Evolutionary conservation across 2,888 invertebrate species (phyloP).

Genomic region (Coelopa pilipes): DNA sequence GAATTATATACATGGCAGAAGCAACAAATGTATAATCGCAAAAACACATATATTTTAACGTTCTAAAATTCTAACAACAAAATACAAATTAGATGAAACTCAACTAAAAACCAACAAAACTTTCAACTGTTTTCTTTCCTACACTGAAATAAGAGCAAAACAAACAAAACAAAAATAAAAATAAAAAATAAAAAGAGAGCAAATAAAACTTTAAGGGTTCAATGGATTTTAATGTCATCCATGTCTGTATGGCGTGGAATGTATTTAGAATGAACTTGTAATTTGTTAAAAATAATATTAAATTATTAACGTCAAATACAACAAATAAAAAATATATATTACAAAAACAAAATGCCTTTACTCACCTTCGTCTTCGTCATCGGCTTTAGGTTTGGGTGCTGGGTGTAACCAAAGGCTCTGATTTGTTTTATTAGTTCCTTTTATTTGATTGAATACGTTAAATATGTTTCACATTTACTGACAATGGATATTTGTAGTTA

Average conservation of each 20-base stretch:
- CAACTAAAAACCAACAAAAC: conserved; percentile 6
- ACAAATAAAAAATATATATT: conserved; percentile 25
- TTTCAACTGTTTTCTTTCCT: conserved; percentile 35
- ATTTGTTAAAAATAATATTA: conserved; percentile 34
- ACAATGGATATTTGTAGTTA: conserved; percentile 10
- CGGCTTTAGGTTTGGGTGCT: too few species aligned
- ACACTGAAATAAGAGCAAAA: conserved; percentile 18
- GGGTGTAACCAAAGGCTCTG: neutral
- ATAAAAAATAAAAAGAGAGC: neutral
- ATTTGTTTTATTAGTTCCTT: neutral
- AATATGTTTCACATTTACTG: conserved; percentile 13
- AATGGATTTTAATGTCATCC: conserved; percentile 18
- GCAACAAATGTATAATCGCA: conserved; percentile 16
- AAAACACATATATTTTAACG: conserved; percentile 23
- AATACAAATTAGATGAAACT: conserved; percentile 42
- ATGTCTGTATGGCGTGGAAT: conserved; percentile 18
- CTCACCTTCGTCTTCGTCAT: neutral
- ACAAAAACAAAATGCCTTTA: neutral
- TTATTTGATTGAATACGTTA: conserved; percentile 24
- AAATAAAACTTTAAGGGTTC: conserved; percentile 16
- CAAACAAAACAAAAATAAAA: too few species aligned
- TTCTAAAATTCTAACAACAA: conserved; percentile 41
- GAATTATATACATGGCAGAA: neutral
- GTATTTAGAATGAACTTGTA: conserved; percentile 30
- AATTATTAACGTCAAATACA: conserved; percentile 22